Evolutionary conservation across 1,140 invertebrate species (phyloP), one percentile per base, ranked within the genome.

Genomic region (Epicauta chinensis): DNA sequence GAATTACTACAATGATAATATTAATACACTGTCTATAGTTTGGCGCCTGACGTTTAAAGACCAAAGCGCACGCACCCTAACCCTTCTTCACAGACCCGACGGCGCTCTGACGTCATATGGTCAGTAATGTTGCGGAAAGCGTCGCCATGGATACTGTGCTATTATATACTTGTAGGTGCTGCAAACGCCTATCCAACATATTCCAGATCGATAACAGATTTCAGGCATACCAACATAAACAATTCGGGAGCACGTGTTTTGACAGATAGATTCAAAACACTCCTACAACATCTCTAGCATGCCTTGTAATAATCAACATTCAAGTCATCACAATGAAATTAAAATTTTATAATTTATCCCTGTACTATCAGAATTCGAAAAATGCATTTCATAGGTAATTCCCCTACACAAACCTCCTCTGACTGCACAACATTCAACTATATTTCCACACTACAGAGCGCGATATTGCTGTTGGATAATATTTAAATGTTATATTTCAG

Each of bases 61-160:
- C 23, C 23, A 3, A 34, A 4, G 13, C 42, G 23, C 12, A 23
- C 15, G 40, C 53, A 34, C 56, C 56, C 55, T 57, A 56, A 57
- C 55, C 55, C 42, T 53, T 58, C 55, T 48, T 49, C 23, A 40
- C 17, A 59, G 55, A 59, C 59, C 51, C 45, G 47, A 37, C 42
- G 56, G 57, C 55, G 58, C 49, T 49, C 53, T 63, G 62, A 66
- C 62, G 63, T 66, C 64, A 66, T 51, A 55, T 14, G 47, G 53
- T 56, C 54, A 59, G 58, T 58, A 60, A 62, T 59, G 65, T 65
- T 67, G 63, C 65, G 62, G 60, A 67, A 64, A 64, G 43, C 65
- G 58, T 67, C 40, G 45, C 59, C 54, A 65, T 67, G 56, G 55
- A 46, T 29, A 67, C 63, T 23, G 15, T 44, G 44, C 50, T 35